A percentile compares a stretch with the other conserved stretches of the same genome.
Evolutionary conservation across 2,113 vertebrate genomes (phyloP).

Genomic region (Ptyas mucosa): DNA sequence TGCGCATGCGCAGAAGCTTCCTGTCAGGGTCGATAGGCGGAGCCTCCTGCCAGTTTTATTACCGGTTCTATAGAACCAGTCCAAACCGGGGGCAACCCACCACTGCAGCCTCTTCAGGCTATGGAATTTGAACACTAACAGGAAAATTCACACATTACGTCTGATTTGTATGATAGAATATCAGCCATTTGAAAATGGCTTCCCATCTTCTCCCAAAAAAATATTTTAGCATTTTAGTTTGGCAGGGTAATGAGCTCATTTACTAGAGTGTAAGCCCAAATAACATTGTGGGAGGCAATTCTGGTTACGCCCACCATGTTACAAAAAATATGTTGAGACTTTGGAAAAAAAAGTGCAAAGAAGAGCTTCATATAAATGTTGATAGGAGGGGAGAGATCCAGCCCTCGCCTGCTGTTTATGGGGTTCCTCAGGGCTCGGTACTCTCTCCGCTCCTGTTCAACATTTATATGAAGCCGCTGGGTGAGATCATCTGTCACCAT

Average conservation of each 20-base stretch:
- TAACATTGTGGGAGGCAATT: not conserved
- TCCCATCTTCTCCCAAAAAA: not conserved
- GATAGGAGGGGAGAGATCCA: too few species aligned
- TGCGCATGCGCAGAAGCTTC: too few species aligned
- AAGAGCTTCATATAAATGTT: not conserved
- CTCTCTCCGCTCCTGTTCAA: too few species aligned
- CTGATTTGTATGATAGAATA: not conserved
- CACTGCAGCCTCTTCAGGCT: not conserved
- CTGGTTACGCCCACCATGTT: not conserved
- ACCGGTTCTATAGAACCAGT: too few species aligned
- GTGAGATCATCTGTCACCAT: too few species aligned
- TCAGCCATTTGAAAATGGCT: not conserved
- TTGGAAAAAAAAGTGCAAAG: not conserved
- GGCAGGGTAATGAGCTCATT: not conserved
- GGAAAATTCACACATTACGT: not conserved
- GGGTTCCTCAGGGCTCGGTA: too few species aligned
- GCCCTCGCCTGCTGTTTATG: too few species aligned
- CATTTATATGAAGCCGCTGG: too few species aligned
- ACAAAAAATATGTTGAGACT: not conserved
- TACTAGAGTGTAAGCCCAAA: not conserved
- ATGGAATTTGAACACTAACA: not conserved
- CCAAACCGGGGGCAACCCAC: too few species aligned
- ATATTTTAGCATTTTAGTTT: not conserved
- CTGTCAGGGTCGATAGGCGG: too few species aligned
- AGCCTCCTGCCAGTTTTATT: too few species aligned